Evolutionary conservation across 2,888 invertebrate species (phyloP), one percentile per base, ranked within the genome.

Genomic region (Theretra japonica): DNA sequence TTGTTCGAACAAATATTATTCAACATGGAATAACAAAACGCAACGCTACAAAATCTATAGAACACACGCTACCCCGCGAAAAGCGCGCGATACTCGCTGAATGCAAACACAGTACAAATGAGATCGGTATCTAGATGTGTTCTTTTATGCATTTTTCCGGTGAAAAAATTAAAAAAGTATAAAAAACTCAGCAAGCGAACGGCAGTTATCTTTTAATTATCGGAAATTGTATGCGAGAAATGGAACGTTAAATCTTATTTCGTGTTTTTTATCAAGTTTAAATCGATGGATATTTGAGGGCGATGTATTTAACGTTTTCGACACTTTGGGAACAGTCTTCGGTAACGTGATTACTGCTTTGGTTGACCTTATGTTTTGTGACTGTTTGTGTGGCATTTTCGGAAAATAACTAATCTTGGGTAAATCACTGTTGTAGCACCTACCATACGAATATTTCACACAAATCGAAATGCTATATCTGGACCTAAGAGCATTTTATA

Each of bases 201-300:
- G 70, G 69, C 59, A 33, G 68, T 56, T 65, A 74, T 76, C 74
- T 78, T 76, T 77, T 76, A 75, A 79, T 75, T 78, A 77, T 76
- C 75, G 75, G 74, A 74, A 75, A 77, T 75, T 74, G 30, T 60
- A 68, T 57, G 59, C 62, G 53, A 65, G 65, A 65, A 65, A 65
- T 65, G 65, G 65, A 65, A 65, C 65, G 65, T 65, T 65, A 65
- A 65, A 65, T 65, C 65, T 17, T 41, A 41, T 48, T 48, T 41
- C 21, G 23, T 11, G 21, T 48, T 65, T 23, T 41, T 41, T 62
- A 15, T 62, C 11, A 21, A 23, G 57, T 21, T 57, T 57, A 21
- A 11, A 57, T 11, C 21, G 57, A 57, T 11, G 11, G 57, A 21
- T 57, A 57, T 41, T 11, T 41, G 23, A 57, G 5, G 5, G 57